Evolutionary conservation across 1,140 invertebrate species (phyloP), one percentile per base, ranked within the genome.

Genomic region (Drosophila bifasciata): DNA sequence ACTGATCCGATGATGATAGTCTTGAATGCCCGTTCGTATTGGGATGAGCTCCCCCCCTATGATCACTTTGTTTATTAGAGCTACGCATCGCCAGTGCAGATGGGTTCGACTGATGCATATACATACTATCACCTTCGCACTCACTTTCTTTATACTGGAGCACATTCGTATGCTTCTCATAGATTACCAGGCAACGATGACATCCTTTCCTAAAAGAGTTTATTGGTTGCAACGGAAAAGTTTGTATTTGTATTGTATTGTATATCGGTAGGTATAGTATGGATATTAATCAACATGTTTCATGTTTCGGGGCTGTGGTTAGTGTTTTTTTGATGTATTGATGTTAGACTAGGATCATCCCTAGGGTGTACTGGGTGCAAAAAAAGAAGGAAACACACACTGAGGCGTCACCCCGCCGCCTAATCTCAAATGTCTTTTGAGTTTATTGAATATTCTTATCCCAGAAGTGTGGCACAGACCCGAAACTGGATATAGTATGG

Each of bases 131-230:
- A 91, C 90, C 91, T 91, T 92, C 91, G 89, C 92, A 97, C 97
- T 97, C 93, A 98, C 97, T 97, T 94, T 98, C 97, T 96, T 98
- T 98, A 93, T 98, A 98, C 92, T 98, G 97, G 73, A 98, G 93
- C 68, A 98, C 96, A 92, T 98, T 98, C 78, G 94, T 93, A 93
- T 98, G 97, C 89, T 97, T 97, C 91, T 97, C 96, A 90, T 97
- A 96, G 91, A 98, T 97, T 74, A 98, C 97, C 85, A 98, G 94
- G 93, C 97, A 98, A 63, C 96, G 94, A 92, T 96, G 96, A 92
- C 96, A 97, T 79, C 91, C 90, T 89, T 91, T 91, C 76, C 91
- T 91, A 91, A 73, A 91, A 91, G 53, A 80, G 69, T 77, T 88
- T 78, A 63, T 91, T 72, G 72, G 46, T 86, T 89, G 83, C 83